Percentiles rank a stretch among this genome's conserved stretches.
Evolutionary conservation across 2,888 invertebrate species (phyloP).

Genomic region (Drosophila leonis): DNA sequence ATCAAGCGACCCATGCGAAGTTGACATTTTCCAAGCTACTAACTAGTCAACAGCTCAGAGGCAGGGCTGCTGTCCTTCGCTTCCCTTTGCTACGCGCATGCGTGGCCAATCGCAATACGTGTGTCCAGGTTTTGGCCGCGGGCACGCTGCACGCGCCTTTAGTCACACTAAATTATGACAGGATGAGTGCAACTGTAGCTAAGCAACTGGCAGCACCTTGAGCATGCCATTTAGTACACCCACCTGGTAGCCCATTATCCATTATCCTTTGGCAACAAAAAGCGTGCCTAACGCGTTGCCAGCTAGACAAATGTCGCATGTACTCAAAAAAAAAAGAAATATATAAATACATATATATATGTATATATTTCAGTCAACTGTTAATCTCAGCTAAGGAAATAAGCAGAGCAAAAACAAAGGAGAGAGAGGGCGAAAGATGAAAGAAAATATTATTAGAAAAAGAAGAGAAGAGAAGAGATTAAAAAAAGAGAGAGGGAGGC

Average conservation of each 20-base stretch:
- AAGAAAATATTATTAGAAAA: background rate
- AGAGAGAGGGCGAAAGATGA: background rate
- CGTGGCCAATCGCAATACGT: constrained; percentile 71
- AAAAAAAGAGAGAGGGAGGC: background rate
- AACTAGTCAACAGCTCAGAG: constrained; percentile 53
- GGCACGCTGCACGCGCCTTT: constrained; percentile 58
- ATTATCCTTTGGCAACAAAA: constrained; percentile 73
- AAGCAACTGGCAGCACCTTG: constrained; percentile 45
- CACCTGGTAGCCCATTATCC: constrained; percentile 78
- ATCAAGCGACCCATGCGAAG: constrained; percentile 54
- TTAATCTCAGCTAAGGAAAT: constrained; percentile 34
- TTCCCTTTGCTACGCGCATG: constrained; percentile 54
- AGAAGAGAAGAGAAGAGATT: background rate
- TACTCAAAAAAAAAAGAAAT: constrained; percentile 17
- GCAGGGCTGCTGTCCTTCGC: constrained; percentile 2
- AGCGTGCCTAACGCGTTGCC: constrained; percentile 60
- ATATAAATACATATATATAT: background rate
- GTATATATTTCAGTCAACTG: constrained; percentile 13
- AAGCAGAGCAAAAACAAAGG: background rate
- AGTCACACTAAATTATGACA: constrained; percentile 74
- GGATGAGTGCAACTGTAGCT: constrained; percentile 23
- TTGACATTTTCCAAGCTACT: constrained; percentile 74
- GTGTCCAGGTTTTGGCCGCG: constrained; percentile 57
- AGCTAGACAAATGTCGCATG: constrained; percentile 72
- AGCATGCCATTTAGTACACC: constrained; percentile 59